Percentiles rank a stretch among this genome's conserved stretches.
phyloP scores from a whole-genome alignment of 2,888 invertebrate species.

The Mesorhabditis spiculigera region DNA sequence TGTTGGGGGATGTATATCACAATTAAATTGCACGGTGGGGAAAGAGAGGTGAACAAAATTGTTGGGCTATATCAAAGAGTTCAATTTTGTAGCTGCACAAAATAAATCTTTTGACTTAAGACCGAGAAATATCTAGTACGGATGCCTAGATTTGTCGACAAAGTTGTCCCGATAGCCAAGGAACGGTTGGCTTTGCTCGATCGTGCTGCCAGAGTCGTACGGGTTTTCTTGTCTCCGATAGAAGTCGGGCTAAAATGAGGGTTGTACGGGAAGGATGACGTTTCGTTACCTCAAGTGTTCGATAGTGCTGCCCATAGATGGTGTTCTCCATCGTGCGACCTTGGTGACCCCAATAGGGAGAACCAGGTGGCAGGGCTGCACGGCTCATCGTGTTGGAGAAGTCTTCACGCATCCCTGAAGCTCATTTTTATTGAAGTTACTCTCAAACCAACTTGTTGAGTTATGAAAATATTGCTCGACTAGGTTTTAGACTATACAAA shows the following conservation, averaged over 20 bases:
- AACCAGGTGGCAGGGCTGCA: neutral
- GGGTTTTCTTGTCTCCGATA: constrained; percentile 4
- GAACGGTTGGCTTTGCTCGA: neutral
- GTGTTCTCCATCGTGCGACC: neutral
- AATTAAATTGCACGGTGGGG: too few relatives aligned
- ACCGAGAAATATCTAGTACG: neutral
- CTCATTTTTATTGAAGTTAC: too few relatives aligned
- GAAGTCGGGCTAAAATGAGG: neutral
- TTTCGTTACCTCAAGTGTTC: neutral
- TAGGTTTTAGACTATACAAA: neutral
- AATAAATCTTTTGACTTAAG: too few relatives aligned
- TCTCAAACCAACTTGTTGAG: too few relatives aligned
- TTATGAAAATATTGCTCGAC: neutral
- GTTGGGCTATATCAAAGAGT: too few relatives aligned
- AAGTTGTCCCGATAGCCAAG: constrained; percentile 4
- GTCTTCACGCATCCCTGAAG: constrained; percentile 1
- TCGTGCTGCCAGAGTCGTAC: neutral
- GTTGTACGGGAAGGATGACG: neutral
- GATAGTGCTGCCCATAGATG: neutral
- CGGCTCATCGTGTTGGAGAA: neutral
- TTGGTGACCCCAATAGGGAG: constrained; percentile 3
- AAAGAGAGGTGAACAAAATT: too few relatives aligned
- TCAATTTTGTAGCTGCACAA: too few relatives aligned
- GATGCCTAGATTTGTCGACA: neutral
- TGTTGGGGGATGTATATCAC: too few relatives aligned